Percentiles rank a stretch among this genome's conserved stretches.
phyloP scores from a whole-genome alignment of 2,797 vertebrate genomes.

The Neosilurus mollespiculum region DNA sequence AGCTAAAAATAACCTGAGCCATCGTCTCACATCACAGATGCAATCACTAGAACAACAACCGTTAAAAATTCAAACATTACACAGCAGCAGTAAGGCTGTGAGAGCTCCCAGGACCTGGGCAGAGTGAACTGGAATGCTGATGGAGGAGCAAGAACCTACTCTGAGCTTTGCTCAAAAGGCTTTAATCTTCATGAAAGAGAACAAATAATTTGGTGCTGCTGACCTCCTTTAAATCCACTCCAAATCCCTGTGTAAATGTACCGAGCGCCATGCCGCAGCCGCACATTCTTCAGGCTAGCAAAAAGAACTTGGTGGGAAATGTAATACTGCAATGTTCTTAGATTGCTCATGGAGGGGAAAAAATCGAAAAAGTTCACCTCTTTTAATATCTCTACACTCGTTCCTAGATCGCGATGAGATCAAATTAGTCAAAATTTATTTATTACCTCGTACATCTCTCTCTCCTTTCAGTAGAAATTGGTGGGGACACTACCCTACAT shows the following conservation, averaged over 20 bases:
- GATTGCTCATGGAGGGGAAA: not conserved
- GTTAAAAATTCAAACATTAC: not conserved
- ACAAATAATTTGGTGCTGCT: slow-evolving; percentile 23
- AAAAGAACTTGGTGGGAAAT: not conserved
- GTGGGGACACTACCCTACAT: too few species aligned
- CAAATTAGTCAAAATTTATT: too few species aligned
- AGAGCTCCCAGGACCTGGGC: not conserved
- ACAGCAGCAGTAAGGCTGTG: not conserved
- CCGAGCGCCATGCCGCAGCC: not conserved
- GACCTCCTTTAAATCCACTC: slow-evolving; percentile 30
- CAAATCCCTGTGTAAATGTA: slow-evolving; percentile 23
- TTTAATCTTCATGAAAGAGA: slow-evolving; percentile 48
- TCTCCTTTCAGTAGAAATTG: too few species aligned
- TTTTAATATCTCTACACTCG: not conserved
- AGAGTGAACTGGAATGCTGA: not conserved
- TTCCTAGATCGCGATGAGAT: not conserved
- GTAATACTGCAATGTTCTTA: not conserved
- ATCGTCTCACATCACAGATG: not conserved
- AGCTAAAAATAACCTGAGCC: not conserved
- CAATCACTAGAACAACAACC: not conserved
- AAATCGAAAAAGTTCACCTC: not conserved
- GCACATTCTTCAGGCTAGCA: slow-evolving; percentile 3
- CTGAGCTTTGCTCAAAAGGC: slow-evolving; percentile 29
- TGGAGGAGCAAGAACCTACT: not conserved
- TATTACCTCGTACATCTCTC: too few species aligned